Conservation (phyloP, 2,888 invertebrate genomes). For the Watsonalla cultraria region DNA sequence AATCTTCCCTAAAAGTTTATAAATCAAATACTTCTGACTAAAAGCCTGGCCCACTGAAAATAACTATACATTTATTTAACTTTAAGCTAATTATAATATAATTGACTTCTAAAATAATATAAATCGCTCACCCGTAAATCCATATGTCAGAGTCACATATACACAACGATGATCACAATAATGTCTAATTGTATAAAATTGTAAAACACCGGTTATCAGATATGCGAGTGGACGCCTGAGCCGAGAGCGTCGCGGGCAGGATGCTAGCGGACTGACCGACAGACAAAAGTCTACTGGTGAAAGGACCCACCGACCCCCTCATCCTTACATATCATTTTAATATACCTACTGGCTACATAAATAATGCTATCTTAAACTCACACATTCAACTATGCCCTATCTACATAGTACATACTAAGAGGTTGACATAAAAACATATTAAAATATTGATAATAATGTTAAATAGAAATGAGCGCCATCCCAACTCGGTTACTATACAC, state of each 20-base stretch:
- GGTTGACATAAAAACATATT: not conserved
- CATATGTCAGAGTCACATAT: constrained; percentile 51
- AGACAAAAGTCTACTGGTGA: constrained; percentile 12
- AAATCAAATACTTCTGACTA: too few relatives aligned
- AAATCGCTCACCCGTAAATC: constrained; percentile 53
- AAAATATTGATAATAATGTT: constrained; percentile 1
- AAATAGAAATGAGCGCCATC: not conserved
- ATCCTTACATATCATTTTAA: constrained; percentile 6
- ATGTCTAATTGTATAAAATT: constrained; percentile 16
- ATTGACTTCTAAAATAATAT: not conserved
- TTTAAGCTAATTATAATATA: too few relatives aligned
- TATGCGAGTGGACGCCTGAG: constrained; percentile 15
- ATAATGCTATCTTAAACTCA: not conserved
- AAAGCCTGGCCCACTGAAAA: too few relatives aligned
- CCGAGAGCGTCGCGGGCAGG: constrained; percentile 27
- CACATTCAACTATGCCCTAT: not conserved
- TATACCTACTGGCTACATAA: constrained; percentile 12
- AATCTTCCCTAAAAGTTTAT: too few relatives aligned
- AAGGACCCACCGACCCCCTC: constrained; percentile 15
- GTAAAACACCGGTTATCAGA: constrained; percentile 16
- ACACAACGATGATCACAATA: constrained; percentile 34
- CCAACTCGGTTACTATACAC: constrained; percentile 1
- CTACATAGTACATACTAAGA: not conserved
- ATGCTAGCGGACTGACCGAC: constrained; percentile 24
- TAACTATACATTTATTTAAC: too few relatives aligned